A percentile compares a stretch with the other conserved stretches of the same genome.
phyloP scores from a whole-genome alignment of 1,140 invertebrate genomes.

The Glossosoma conforme region DNA sequence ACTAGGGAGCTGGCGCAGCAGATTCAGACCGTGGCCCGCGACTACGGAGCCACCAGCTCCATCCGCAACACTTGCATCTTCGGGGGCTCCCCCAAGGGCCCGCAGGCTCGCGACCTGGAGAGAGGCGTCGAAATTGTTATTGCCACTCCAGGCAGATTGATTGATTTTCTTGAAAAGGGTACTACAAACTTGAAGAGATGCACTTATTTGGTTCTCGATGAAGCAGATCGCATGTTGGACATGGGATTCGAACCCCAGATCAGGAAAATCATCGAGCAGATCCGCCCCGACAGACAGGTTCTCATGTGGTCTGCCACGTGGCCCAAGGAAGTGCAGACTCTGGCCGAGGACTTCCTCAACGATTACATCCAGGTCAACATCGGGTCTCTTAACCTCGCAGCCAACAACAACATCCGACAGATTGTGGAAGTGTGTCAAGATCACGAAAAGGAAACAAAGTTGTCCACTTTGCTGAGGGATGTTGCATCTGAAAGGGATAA shows the following conservation, averaged over 20 bases:
- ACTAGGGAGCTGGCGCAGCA: constrained; percentile 96
- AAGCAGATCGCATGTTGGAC: constrained; percentile 84
- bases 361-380: constrained; percentile 92
- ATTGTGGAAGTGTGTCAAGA: constrained; percentile 94
- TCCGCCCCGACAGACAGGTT: constrained; percentile 90
- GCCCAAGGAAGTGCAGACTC: constrained; percentile 93
- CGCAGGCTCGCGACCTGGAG: constrained; percentile 88
- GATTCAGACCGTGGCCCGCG: constrained; percentile 90
- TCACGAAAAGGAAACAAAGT: constrained; percentile 78
- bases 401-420: constrained; percentile 97
- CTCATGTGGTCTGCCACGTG: constrained; percentile 99
- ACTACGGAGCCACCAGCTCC: constrained; percentile 77
- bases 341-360: constrained; percentile 91
- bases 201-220: constrained; percentile 95
- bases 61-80: constrained; percentile 94
- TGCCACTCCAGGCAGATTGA: constrained; percentile 93
- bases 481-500: constrained; percentile 81
- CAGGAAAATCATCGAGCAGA: constrained; percentile 94
- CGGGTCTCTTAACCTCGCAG: constrained; percentile 86
- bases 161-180: constrained; percentile 93
- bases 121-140: constrained; percentile 89
- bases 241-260: constrained; percentile 99
- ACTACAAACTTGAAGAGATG: constrained; percentile 87
- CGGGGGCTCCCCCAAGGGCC: constrained; percentile 93
- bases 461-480: constrained; percentile 78